A percentile compares a stretch with the other conserved stretches of the same genome.
phyloP scores from a whole-genome alignment of 2,888 invertebrate species.

The Glaucopsyche alexis region DNA sequence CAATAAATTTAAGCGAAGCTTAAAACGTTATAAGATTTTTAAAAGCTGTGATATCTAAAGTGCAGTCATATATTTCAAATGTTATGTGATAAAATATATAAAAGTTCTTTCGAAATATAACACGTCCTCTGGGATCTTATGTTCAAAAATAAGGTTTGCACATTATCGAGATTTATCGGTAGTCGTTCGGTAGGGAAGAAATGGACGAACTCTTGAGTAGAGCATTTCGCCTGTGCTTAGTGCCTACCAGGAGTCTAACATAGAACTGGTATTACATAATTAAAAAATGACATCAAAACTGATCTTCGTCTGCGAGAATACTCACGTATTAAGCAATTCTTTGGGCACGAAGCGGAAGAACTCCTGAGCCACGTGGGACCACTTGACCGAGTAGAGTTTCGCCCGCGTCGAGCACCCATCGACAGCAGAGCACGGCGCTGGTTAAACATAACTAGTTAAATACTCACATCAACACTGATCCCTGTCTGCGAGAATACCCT shows the following conservation, averaged over 20 bases:
- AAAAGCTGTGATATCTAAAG: not conserved
- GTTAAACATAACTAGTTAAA: constrained; percentile 44
- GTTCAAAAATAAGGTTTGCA: not conserved
- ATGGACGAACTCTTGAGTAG: no score
- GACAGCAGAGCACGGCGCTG: constrained; percentile 85
- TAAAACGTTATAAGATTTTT: constrained; percentile 11
- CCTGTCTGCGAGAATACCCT: constrained; percentile 86
- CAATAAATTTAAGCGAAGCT: constrained; percentile 25
- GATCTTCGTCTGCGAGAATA: constrained; percentile 83
- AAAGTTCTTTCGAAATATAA: not conserved
- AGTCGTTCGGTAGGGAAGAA: no score
- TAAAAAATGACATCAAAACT: no score
- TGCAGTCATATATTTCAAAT: constrained; percentile 2
- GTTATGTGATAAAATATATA: constrained; percentile 12
- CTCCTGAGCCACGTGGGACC: constrained; percentile 88
- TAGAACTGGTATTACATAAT: no score
- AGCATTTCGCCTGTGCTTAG: no score
- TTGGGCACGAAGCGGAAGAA: constrained; percentile 91
- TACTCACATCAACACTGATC: constrained; percentile 66
- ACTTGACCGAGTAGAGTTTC: constrained; percentile 89
- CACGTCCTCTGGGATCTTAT: not conserved
- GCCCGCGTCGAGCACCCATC: constrained; percentile 84
- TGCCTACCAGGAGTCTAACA: no score
- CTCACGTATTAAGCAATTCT: constrained; percentile 86
- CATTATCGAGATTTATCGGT: not conserved